These are phyloP conservation scores for Melanogrammus aeglefinus DNA, from an alignment of 2,797 vertebrate species.

Conservation along the genomic window DNA sequence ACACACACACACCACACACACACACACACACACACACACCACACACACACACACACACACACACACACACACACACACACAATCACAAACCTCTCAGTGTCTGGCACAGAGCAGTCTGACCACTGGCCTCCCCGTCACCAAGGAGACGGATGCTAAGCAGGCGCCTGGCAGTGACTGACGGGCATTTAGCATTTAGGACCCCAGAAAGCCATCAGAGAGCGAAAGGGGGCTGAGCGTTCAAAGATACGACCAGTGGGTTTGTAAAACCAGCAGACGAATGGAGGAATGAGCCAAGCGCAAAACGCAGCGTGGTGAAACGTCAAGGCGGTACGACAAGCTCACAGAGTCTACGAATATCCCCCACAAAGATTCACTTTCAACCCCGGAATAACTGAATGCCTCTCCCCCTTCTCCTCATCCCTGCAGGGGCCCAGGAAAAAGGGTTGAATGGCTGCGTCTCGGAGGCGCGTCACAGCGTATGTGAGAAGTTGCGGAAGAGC, in stretches of 20 bases:
- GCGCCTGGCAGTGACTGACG: conserved; percentile 69
- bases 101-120: conserved; percentile 58
- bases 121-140: conserved; percentile 67
- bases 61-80: conserved; percentile 27
- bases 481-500: conserved; percentile 50
- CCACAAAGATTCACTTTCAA: background rate
- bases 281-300: conserved; percentile 22
- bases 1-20: conserved; percentile 36
- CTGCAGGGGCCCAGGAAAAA: background rate
- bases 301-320: background rate
- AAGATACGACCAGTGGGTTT: background rate
- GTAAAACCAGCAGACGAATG: conserved; percentile 11
- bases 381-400: background rate
- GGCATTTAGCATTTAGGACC: conserved; percentile 67
- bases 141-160: conserved; percentile 66
- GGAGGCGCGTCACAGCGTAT: conserved; percentile 32
- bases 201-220: conserved; percentile 61
- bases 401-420: background rate
- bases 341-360: background rate
- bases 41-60: conserved; percentile 36
- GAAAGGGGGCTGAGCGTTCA: conserved; percentile 10
- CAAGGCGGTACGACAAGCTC: background rate
- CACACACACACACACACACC: conserved; percentile 26
- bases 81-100: conserved; percentile 58
- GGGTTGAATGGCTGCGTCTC: conserved; percentile 38